Evolutionary conservation across 2,888 invertebrate genomes (phyloP).

Genomic region (Cynaeus angustus): DNA sequence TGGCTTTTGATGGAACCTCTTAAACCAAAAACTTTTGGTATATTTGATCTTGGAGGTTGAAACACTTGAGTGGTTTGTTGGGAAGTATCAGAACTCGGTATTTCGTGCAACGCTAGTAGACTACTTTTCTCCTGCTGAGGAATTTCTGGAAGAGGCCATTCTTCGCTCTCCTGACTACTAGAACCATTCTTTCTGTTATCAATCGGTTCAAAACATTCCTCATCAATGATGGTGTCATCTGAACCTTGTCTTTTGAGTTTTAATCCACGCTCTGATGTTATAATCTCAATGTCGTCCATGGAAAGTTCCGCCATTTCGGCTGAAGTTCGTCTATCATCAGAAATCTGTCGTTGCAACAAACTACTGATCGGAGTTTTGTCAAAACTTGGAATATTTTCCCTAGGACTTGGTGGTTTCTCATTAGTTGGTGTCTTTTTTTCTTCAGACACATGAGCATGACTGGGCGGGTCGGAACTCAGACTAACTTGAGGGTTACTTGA

Average conservation of each 20-base stretch:
- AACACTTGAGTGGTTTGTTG: slow-evolving; percentile 69
- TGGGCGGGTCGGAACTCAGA: slow-evolving; percentile 88
- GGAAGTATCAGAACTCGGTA: slow-evolving; percentile 70
- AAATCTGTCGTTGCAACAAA: slow-evolving; percentile 75
- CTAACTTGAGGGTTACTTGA: slow-evolving; percentile 91
- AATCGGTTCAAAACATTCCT: slow-evolving; percentile 68
- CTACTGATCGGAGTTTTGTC: slow-evolving; percentile 67
- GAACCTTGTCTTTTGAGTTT: slow-evolving; percentile 69
- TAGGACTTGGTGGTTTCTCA: slow-evolving; percentile 55
- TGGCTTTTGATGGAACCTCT: slow-evolving; percentile 72
- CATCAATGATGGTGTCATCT: slow-evolving; percentile 71
- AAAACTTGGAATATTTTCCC: slow-evolving; percentile 53
- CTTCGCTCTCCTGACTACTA: slow-evolving; percentile 83
- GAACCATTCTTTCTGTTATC: slow-evolving; percentile 63
- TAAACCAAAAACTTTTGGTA: slow-evolving; percentile 70
- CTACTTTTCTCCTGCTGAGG: slow-evolving; percentile 71
- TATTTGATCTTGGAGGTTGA: slow-evolving; percentile 66
- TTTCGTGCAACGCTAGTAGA: slow-evolving; percentile 69
- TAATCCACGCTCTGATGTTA: slow-evolving; percentile 70
- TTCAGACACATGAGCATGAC: slow-evolving; percentile 79
- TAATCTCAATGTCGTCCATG: slow-evolving; percentile 77
- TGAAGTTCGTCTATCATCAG: slow-evolving; percentile 87
- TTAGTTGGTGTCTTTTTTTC: slow-evolving; percentile 67
- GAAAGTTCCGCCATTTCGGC: slow-evolving; percentile 91
- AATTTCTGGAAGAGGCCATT: slow-evolving; percentile 84